Evolutionary conservation across 2,113 vertebrate species (phyloP), one percentile per base, ranked within the genome.

Genomic region (Dipodomys stephensi): DNA sequence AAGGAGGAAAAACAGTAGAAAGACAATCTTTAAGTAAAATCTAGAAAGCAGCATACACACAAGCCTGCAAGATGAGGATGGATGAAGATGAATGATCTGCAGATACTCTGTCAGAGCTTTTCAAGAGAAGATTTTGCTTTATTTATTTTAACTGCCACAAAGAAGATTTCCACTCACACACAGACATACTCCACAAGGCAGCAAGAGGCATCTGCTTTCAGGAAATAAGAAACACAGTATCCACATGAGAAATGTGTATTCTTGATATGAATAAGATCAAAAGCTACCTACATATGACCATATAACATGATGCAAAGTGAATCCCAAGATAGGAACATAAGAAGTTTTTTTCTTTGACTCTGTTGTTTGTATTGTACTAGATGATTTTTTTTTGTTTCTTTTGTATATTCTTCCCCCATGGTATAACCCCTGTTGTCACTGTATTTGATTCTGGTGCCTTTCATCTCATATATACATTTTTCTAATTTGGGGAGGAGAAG

Each of bases 111-210:
- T 71, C 69, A 30, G 8, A 64, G 78, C 0, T 89, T 97, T 97
- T 95, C 87, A 91, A 53, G 44, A 94, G 60, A 85, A 0, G 6
- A 77, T 95, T 96, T 94, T 95, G 23, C 35, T 97, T 95, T 96
- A 96, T 97, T 98, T 97, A 92, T 97, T 94, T 96, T 94, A 76
- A 65, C 92, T 96, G 94, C 79, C 88, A 96, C 62, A 44, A 76
- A 97, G 90, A 90, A 92, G 53, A 16, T 74, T 95, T 2, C 6
- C 65, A 28, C 92, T 95, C 87, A 96, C 91, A 88, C 28, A 97
- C 32, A 49, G 49, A 81, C 78, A 46, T 84, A 93, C 79, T 89
- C 94, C 88, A 93, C 91, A 95, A 78, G 94, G 93, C 49, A 93
- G 62, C 19, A 94, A 71, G 74, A 96, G 95, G 77, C 93, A 95